Evolutionary conservation across 2,888 invertebrate genomes (phyloP), one percentile per base, ranked within the genome.

Genomic region (Allophyes oxyacanthae): DNA sequence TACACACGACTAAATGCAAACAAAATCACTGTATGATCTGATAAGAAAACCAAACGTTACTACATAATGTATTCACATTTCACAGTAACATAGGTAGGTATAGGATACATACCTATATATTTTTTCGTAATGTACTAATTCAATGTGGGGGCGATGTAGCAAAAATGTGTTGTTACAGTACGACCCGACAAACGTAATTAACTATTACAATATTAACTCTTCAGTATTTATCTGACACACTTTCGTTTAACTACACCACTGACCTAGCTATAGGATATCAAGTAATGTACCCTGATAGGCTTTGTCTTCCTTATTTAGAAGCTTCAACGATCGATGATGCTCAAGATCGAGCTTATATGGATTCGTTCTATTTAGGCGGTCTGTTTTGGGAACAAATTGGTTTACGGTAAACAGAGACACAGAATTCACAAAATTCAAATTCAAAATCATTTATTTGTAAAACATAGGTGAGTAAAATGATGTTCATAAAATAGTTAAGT

Each of bases 201-300:
- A n/a, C n/a, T 64, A 65, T 70, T 45, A 56, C 30, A 14, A 48
- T 44, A 70, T 64, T 57, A 57, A 62, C 38, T 57, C 28, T 40
- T 38, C 20, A 53, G 13, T 36, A 38, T 48, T 15, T 41, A 43
- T 45, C 28, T 58, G 65, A 52, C 58, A 64, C 15, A 52, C 34
- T 64, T 70, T 25, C 33, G 9, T 15, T 13, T 53, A 32, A 61
- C 33, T 48, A 40, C 70, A 28, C 42, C 28, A 69, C 46, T 66
- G 65, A 64, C 58, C 66, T 64, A 56, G 37, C 33, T 30, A 8
- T 38, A 49, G 68, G 64, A 60, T 36, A 54, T 46, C 42, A 45
- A 53, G 45, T 48, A 43, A 32, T 6, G 40, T n/a, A 46, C 51
- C 20, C 20, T 20, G 20, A 45, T 13, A 10, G 36, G 40, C 36